Conservation (phyloP, 2,888 invertebrate species). For the Ichneumon xanthorius region DNA sequence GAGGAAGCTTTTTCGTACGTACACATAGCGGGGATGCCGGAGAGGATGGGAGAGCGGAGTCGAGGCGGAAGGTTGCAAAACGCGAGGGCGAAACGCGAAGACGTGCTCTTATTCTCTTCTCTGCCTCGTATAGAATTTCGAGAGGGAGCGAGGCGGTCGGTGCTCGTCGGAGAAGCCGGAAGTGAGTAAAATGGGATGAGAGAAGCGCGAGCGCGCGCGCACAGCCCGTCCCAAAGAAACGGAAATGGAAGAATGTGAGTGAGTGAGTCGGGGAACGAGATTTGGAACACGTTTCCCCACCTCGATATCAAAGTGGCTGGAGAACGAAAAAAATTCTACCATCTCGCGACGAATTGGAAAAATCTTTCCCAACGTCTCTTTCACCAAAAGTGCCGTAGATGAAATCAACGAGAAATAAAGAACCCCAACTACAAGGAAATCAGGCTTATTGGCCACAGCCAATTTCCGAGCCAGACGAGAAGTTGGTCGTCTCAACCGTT, state of each 20-base stretch:
- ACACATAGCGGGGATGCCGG: background rate
- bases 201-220: background rate
- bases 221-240: slow-evolving; percentile 13
- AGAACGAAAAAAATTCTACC: background rate
- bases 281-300: slow-evolving; percentile 38
- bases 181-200: slow-evolving; percentile 46
- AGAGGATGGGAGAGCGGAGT: slow-evolving; percentile 39
- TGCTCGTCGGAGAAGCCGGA: slow-evolving; percentile 35
- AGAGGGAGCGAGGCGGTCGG: background rate
- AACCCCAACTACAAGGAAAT: background rate
- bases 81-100: slow-evolving; percentile 33
- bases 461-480: too few relatives aligned
- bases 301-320: slow-evolving; percentile 11
- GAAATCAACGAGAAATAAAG: background rate
- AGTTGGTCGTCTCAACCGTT: too few relatives aligned
- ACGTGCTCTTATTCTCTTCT: slow-evolving; percentile 40
- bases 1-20: slow-evolving; percentile 44
- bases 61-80: slow-evolving; percentile 42
- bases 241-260: slow-evolving; percentile 37
- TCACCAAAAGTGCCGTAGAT: background rate
- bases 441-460: too few relatives aligned
- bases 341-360: slow-evolving; percentile 4
- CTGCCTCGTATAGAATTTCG: slow-evolving; percentile 61
- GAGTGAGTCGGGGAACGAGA: slow-evolving; percentile 42
- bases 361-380: background rate